These are phyloP conservation scores for Poeciliopsis paucimaculata DNA, from an alignment of 2,797 vertebrate genomes.

Conservation along the genomic window DNA sequence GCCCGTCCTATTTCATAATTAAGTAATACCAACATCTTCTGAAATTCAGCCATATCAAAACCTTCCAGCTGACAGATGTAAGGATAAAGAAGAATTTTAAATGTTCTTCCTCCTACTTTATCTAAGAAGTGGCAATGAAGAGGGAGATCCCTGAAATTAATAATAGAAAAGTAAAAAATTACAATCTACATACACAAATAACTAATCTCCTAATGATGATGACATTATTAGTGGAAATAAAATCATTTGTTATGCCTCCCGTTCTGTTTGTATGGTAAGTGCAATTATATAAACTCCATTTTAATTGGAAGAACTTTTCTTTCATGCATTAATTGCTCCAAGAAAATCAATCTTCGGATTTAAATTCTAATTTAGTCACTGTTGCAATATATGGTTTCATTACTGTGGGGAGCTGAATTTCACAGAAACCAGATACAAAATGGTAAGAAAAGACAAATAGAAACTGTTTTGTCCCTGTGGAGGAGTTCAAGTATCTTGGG, in stretches of 20 bases:
- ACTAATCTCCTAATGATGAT: slow-evolving; percentile 29
- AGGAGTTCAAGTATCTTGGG: too few species aligned
- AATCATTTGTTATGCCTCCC: slow-evolving; percentile 4
- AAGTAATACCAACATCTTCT: slow-evolving; percentile 17
- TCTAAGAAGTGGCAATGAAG: slow-evolving; percentile 37
- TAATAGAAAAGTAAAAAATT: slow-evolving; percentile 23
- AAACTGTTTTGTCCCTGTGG: neutral
- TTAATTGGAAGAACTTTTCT: neutral
- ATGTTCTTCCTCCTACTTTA: slow-evolving; percentile 36
- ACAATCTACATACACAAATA: slow-evolving; percentile 25
- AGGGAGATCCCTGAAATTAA: slow-evolving; percentile 28
- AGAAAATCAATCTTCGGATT: slow-evolving; percentile 1
- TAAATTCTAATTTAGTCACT: neutral
- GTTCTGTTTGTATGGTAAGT: neutral
- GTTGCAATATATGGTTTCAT: neutral
- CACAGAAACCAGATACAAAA: neutral
- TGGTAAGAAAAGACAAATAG: neutral
- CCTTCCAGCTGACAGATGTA: slow-evolving; percentile 37
- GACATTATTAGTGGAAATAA: neutral
- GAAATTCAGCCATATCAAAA: slow-evolving; percentile 32
- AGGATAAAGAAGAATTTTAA: slow-evolving; percentile 41
- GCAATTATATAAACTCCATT: neutral
- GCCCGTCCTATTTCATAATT: slow-evolving; percentile 14
- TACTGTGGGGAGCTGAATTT: neutral
- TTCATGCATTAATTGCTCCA: slow-evolving; percentile 3